Evolutionary conservation across 2,113 vertebrate species (phyloP).

Genomic region (Cynocephalus volans): DNA sequence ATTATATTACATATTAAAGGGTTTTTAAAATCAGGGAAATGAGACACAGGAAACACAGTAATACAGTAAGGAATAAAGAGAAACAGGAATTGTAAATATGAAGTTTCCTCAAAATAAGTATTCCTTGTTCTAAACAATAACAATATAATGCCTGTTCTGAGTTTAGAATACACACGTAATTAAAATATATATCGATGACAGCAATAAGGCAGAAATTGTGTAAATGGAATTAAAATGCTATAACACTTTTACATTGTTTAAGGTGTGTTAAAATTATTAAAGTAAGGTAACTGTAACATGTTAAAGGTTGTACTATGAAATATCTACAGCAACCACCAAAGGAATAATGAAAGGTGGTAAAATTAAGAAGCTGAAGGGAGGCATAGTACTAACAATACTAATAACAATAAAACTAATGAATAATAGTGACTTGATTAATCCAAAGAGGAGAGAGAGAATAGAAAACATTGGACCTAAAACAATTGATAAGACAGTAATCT

Average conservation of each 20-base stretch:
- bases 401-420: background rate
- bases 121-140: background rate
- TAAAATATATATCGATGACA: background rate
- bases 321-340: background rate
- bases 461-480: background rate
- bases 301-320: background rate
- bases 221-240: background rate
- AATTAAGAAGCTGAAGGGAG: background rate
- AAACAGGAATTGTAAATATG: background rate
- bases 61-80: background rate
- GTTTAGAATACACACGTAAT: background rate
- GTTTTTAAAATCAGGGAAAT: background rate
- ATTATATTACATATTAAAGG: background rate
- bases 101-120: background rate
- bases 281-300: background rate
- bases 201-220: background rate
- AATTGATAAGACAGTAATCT: background rate
- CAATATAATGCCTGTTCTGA: background rate
- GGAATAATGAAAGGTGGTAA: background rate
- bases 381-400: background rate
- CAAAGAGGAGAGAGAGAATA: background rate
- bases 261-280: background rate
- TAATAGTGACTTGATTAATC: background rate
- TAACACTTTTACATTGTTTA: background rate
- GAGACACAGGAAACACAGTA: background rate